A percentile compares a stretch with the other conserved stretches of the same genome.
Conservation (phyloP, 2,797 vertebrate species). For the Podarcis lilfordi region DNA sequence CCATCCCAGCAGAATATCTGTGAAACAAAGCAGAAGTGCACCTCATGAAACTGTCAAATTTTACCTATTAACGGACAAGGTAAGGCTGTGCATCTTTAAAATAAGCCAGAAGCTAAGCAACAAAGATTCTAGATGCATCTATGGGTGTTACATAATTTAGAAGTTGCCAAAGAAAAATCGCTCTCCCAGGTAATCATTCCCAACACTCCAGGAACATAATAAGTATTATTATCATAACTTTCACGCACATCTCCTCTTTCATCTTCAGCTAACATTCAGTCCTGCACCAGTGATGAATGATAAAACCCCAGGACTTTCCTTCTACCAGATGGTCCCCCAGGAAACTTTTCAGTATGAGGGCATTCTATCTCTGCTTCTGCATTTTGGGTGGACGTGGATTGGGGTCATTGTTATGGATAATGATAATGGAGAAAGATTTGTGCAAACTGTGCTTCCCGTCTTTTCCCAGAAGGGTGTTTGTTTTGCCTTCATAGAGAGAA, state of each 20-base stretch:
- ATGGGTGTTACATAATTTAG: no score
- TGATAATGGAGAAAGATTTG: constrained; percentile 8
- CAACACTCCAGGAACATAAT: neutral
- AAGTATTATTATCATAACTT: neutral
- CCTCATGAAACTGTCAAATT: no score
- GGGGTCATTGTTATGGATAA: neutral
- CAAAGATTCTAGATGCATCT: no score
- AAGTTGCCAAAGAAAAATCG: no score
- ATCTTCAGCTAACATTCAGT: neutral
- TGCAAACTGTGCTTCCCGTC: neutral
- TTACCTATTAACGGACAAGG: no score
- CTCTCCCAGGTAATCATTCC: no score
- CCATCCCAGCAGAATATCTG: no score
- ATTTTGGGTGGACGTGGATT: constrained; percentile 23
- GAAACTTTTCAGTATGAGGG: neutral
- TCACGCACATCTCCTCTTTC: no score
- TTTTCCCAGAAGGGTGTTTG: neutral
- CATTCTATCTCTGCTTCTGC: neutral
- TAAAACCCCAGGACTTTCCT: neutral
- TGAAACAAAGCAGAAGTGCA: no score
- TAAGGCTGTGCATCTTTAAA: no score
- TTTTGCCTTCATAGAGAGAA: constrained; percentile 2
- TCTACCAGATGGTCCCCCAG: neutral
- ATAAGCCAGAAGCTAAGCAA: no score
- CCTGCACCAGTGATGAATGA: neutral